Evolutionary conservation across 2,113 vertebrate species (phyloP).

Genomic region (Sakesphorus luctuosus): DNA sequence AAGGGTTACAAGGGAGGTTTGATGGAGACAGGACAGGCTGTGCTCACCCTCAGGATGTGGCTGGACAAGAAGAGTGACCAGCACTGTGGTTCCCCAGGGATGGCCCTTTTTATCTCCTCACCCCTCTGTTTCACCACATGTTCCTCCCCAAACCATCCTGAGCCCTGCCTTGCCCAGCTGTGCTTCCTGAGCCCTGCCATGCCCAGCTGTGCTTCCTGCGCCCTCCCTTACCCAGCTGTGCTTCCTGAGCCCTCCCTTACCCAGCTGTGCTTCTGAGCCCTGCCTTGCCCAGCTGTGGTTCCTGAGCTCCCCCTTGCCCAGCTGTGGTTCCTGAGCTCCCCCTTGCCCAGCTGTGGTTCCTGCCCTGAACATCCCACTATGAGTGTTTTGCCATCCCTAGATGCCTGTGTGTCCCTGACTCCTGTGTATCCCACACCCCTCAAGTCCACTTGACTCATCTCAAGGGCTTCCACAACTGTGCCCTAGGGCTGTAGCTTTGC

Average conservation of each 20-base stretch:
- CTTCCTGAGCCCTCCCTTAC: background rate
- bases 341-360: background rate
- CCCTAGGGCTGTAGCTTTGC: background rate
- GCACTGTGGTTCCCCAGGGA: no score
- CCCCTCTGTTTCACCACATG: no score
- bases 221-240: background rate
- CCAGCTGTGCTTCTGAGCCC: background rate
- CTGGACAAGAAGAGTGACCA: no score
- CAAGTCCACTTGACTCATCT: background rate
- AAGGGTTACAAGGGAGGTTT: no score
- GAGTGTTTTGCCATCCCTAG: background rate
- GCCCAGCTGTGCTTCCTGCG: background rate
- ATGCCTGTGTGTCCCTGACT: background rate
- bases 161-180: background rate
- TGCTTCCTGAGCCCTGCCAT: background rate
- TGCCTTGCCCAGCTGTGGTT: background rate
- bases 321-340: background rate
- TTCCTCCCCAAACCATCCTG: no score
- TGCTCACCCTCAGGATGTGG: no score
- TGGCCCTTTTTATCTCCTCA: no score
- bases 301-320: background rate
- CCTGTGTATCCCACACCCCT: background rate
- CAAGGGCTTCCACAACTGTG: background rate
- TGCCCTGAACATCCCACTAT: background rate
- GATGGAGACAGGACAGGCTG: no score